Evolutionary conservation across 2,888 invertebrate genomes (phyloP), one percentile per base, ranked within the genome.

Genomic region (Metacarcinus magister): DNA sequence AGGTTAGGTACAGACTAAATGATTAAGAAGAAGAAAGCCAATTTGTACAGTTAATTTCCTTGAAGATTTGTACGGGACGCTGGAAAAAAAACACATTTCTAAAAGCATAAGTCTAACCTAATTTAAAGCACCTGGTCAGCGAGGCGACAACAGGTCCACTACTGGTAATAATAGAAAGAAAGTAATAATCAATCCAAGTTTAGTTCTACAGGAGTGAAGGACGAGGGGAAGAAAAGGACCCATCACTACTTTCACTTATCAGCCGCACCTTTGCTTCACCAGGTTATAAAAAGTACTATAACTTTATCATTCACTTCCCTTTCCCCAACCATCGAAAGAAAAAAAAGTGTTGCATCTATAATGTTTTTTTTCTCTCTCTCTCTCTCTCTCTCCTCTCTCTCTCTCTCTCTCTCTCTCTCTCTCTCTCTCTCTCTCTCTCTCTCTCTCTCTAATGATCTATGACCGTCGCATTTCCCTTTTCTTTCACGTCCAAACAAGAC

Each of bases 381-480:
- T 75, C 67, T 75, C 67, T 75, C 67, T 75, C 67, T 75, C 67
- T 75, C 67, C 67, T 75, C 75, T 54, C 93, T 54, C 93, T 54
- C 93, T 54, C 93, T 93, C 93, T 54, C 93, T 54, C 93, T 93
- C 93, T 91, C 91, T 91, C 91, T 91, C 91, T 92, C 39, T 46
- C 92, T 92, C 46, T 92, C 92, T 92, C 92, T 92, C 92, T 92
- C 92, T 92, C 92, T 92, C 92, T 54, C 54, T 54, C 16, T 54
- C 54, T 54, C 13, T 54, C 13, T 13, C 13, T 8, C 16, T 16
- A 39, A 8, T 48, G 48, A 48, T 48, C 16, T 13, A 8, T 8
- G 48, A 13, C 16, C 8, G 13, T 48, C 16, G 13, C 48, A 13
- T 48, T 48, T 48, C 48, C 48, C 48, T 13, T 48, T 23, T 23